Percentiles rank a stretch among this genome's conserved stretches.
Conservation (phyloP, 2,888 invertebrate species). For the Trissoscelio sp. region DNA sequence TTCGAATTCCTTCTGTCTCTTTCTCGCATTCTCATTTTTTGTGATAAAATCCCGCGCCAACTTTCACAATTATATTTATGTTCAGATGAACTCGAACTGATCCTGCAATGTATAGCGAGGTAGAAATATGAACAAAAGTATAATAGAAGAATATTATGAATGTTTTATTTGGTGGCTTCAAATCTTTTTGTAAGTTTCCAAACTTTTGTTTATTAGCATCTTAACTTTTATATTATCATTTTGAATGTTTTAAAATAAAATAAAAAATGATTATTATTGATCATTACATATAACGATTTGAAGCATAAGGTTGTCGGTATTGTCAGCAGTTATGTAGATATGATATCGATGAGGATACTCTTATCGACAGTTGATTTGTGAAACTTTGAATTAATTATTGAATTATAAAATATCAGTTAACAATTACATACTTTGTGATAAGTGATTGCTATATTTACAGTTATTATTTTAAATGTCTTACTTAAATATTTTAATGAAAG, state of each 20-base stretch:
- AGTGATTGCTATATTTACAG: neutral
- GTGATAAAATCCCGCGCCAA: constrained; percentile 32
- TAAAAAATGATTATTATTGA: too few species aligned
- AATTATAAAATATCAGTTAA: too few species aligned
- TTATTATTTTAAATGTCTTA: too few species aligned
- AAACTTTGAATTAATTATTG: too few species aligned
- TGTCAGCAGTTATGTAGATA: neutral
- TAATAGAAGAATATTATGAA: neutral
- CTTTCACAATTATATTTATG: constrained; percentile 41
- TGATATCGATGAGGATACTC: neutral
- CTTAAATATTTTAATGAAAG: constrained; percentile 4
- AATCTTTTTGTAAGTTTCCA: too few species aligned
- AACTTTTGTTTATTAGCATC: too few species aligned
- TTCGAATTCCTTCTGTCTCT: constrained; percentile 55
- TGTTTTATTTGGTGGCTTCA: too few species aligned
- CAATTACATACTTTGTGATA: neutral
- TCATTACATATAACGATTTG: neutral
- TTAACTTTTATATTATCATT: too few species aligned
- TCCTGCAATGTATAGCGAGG: neutral
- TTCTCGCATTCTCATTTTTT: constrained; percentile 46
- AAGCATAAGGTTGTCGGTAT: neutral
- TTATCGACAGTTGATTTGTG: neutral
- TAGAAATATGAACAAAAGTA: neutral
- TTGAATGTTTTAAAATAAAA: too few species aligned
- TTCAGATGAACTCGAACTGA: constrained; percentile 29